Base-by-base conservation (phyloP, 2,888 invertebrate genomes). In the Caenorhabditis sp. region DNA sequence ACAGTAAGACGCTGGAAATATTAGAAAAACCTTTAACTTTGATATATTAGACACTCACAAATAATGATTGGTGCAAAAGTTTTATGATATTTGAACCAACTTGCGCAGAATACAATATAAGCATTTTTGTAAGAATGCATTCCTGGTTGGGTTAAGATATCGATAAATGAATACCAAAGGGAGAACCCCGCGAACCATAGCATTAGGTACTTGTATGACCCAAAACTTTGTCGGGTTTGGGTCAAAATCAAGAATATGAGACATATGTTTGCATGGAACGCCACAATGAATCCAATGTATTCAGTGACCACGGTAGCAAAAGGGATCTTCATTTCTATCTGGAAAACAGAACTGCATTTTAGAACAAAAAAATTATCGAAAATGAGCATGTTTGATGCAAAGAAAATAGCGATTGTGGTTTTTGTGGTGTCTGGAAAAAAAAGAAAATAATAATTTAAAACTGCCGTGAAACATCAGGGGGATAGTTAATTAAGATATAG, bases 111-210 rank as follows among this genome's bases (percentile, higher is more conserved):
- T 0, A 70, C 70, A 43, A 70, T 63, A 53, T 56, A 70, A 21
- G 65, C 62, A 36, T 66, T 67, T 23, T 59, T 58, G 56, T 70
- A 70, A 25, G 66, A 63, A 53, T 70, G 70, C 62, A 67, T 67
- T 50, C 63, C 67, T 12, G 71, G 71, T 61, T 71, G 71, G 14
- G 71, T 67, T 4, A 67, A 25, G 17, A 71, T 71, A 43, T 67
- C 67, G 50, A 71, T 65, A 50, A 71, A 56, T 0, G 71, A 63
- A 36, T 71, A 71, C 63, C 71, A 67, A 38, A 70, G 43, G 5
- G 66, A 66, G 26, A 70, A 70, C 20, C 17, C 36, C 7, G 65
- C 65, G 52, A 70, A 70, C 58, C 65, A 65, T 26, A 70, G 58
- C 70, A 70, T 70, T 12, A 70, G 54, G 27, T 70, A 62, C 26